A percentile compares a stretch with the other conserved stretches of the same genome.
phyloP scores from a whole-genome alignment of 2,113 vertebrate species.

The Craseonycteris thonglongyai region DNA sequence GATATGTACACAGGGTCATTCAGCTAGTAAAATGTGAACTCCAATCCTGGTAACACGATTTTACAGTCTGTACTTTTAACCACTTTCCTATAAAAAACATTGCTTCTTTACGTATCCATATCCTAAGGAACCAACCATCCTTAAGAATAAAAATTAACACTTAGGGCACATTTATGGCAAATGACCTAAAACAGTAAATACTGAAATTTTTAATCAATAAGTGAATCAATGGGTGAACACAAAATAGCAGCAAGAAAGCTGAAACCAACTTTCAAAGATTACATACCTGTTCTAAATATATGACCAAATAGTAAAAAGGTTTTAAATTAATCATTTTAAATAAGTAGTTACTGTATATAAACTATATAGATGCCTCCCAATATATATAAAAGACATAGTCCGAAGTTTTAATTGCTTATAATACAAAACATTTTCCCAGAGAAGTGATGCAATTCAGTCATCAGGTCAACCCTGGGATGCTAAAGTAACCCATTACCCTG shows the following conservation, averaged over 20 bases:
- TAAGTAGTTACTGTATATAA: not conserved
- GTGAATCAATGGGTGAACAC: not conserved
- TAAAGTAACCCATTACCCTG: not conserved
- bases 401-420: not conserved
- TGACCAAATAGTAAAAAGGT: not conserved
- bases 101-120: not conserved
- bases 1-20: too few relatives aligned
- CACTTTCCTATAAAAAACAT: not conserved
- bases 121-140: not conserved
- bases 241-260: not conserved
- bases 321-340: not conserved
- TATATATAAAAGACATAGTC: not conserved
- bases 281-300: not conserved
- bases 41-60: not conserved
- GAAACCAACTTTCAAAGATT: not conserved
- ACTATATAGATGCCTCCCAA: not conserved
- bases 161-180: not conserved
- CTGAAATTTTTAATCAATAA: not conserved
- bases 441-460: not conserved
- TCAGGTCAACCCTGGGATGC: not conserved
- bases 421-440: not conserved
- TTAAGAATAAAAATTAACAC: not conserved
- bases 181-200: not conserved
- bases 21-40: not conserved
- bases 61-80: not conserved